Evolutionary conservation across 2,888 invertebrate genomes (phyloP).

Genomic region (Clusia tigrina): DNA sequence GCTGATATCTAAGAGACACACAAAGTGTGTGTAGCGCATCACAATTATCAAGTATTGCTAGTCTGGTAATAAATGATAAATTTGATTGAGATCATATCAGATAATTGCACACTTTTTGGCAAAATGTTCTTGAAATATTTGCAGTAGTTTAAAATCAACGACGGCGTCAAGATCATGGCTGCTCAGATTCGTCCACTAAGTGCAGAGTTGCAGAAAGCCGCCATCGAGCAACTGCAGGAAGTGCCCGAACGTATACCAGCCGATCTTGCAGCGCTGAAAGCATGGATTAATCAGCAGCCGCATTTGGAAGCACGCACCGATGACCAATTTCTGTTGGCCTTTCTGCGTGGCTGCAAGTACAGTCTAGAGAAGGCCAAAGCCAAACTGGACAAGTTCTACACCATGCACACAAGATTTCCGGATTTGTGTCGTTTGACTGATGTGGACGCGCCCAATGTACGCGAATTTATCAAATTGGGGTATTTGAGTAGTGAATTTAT

Average conservation of each 20-base stretch:
- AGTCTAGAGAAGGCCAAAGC: slow-evolving; percentile 67
- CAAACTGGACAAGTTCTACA: slow-evolving; percentile 69
- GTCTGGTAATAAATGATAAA: too few relatives aligned
- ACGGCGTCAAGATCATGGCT: too few relatives aligned
- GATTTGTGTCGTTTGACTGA: slow-evolving; percentile 65
- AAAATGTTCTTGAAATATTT: too few relatives aligned
- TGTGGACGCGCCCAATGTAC: slow-evolving; percentile 41
- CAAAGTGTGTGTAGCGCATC: too few relatives aligned
- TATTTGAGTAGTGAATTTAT: slow-evolving; percentile 36
- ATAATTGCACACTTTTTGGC: too few relatives aligned
- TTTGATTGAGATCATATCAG: too few relatives aligned
- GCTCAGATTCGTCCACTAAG: slow-evolving; percentile 51
- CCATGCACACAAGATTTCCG: slow-evolving; percentile 67
- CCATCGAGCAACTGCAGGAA: slow-evolving; percentile 65
- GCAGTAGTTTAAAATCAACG: too few relatives aligned
- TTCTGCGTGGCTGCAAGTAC: slow-evolving; percentile 67
- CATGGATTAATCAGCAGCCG: slow-evolving; percentile 66
- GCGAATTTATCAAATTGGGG: slow-evolving; percentile 45
- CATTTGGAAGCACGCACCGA: slow-evolving; percentile 59
- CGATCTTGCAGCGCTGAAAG: slow-evolving; percentile 59
- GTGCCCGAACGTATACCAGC: slow-evolving; percentile 56
- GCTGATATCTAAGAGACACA: too few relatives aligned
- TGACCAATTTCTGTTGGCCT: slow-evolving; percentile 66
- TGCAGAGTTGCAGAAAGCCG: slow-evolving; percentile 52
- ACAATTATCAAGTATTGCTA: too few relatives aligned